Evolutionary conservation across 2,888 invertebrate species (phyloP).

Genomic region (Troides helena): DNA sequence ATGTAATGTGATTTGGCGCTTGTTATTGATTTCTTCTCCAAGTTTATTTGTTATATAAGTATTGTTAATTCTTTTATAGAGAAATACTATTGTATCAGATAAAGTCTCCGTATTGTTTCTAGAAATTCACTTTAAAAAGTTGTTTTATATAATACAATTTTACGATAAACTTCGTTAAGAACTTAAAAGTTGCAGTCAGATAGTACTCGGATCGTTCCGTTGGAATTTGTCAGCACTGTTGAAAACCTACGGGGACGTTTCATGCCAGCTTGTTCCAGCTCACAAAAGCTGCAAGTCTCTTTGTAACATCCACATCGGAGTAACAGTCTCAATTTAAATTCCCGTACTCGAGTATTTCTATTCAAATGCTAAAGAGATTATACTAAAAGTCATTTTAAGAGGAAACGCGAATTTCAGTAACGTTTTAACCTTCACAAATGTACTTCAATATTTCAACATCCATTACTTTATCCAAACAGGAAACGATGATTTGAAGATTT

Average conservation of each 20-base stretch:
- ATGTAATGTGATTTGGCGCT: too few relatives aligned
- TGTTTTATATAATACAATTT: neutral
- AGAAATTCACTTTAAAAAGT: too few relatives aligned
- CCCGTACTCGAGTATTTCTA: slow-evolving; percentile 16
- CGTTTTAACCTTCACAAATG: neutral
- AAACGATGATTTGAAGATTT: neutral
- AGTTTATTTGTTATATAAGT: too few relatives aligned
- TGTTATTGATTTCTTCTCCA: too few relatives aligned
- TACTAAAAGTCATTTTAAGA: slow-evolving; percentile 20
- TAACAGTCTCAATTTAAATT: slow-evolving; percentile 19
- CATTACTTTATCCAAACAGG: neutral
- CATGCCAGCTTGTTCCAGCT: slow-evolving; percentile 11
- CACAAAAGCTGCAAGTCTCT: slow-evolving; percentile 21
- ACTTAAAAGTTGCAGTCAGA: neutral
- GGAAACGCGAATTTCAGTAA: neutral
- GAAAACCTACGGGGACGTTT: neutral
- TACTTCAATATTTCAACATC: neutral
- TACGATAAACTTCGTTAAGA: neutral
- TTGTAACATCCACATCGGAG: slow-evolving; percentile 10
- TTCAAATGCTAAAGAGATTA: slow-evolving; percentile 16
- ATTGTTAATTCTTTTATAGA: too few relatives aligned
- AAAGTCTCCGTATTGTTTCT: too few relatives aligned
- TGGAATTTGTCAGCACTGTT: neutral
- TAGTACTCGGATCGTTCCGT: neutral
- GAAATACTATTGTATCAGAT: too few relatives aligned